These are phyloP conservation scores for Magallana ariakensis DNA, from an alignment of 1,140 invertebrate species.

Conservation along the genomic window DNA sequence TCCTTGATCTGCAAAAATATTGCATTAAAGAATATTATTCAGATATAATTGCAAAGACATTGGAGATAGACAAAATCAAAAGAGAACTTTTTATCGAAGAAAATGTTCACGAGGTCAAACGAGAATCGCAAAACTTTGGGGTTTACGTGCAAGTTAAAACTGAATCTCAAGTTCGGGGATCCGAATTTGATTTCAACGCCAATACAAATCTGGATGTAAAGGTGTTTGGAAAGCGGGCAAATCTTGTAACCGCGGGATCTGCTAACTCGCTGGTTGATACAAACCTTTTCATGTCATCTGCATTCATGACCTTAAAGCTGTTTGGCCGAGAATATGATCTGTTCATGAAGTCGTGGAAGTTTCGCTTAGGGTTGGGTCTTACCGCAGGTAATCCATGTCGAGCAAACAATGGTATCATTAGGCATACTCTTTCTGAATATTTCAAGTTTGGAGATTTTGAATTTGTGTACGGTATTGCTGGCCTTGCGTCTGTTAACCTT, in stretches of 20 bases:
- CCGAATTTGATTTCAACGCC: constrained; percentile 23
- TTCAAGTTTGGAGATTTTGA: neutral
- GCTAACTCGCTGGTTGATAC: constrained; percentile 20
- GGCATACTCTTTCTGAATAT: neutral
- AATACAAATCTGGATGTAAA: neutral
- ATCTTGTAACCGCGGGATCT: neutral
- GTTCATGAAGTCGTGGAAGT: constrained; percentile 33
- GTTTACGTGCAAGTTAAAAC: neutral
- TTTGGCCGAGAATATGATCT: constrained; percentile 10
- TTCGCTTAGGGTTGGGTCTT: constrained; percentile 3
- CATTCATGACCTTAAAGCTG: neutral
- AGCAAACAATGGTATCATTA: neutral
- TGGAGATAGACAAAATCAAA: neutral
- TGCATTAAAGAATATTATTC: neutral
- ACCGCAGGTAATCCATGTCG: neutral
- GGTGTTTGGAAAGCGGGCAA: neutral
- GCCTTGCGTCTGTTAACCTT: neutral
- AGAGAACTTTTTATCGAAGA: neutral
- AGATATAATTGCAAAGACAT: neutral
- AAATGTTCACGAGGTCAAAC: neutral
- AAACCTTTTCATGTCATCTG: neutral
- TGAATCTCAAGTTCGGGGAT: neutral
- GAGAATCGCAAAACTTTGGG: neutral
- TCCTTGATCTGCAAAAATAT: neutral
- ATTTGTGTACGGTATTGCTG: neutral